Base-by-base conservation (phyloP, 2,888 invertebrate genomes). In the Volucella inanis region DNA sequence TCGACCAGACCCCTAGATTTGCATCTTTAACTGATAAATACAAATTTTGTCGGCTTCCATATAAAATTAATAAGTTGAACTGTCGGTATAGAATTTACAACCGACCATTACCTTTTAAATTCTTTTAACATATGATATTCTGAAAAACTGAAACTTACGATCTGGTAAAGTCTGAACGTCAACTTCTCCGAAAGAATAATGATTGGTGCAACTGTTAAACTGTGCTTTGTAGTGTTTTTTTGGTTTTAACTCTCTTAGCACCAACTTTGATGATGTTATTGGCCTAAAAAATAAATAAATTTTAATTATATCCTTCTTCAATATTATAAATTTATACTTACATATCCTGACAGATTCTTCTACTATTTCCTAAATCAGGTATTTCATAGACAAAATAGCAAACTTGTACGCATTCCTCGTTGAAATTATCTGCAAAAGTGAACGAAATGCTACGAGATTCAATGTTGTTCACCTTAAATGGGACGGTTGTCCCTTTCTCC, bases 371-470 rank as follows among this genome's bases (percentile, higher is more conserved):
- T n/a, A 81, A 39, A 18, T 85, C 85, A 11, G 52, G 76, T 3
- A 64, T 62, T 68, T 85, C 85, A 11, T 85, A 85, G 39, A 68
- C 41, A 64, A 72, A 84, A 65, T 90, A 89, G 41, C 91, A 91
- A 39, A 90, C 90, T 61, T 89, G 88, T n/a, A 91, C 89, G 43
- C 91, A 91, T 0, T 89, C 88, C 31, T 90, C 90, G 38, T 90
- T 89, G 18, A 91, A 89, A 47, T 87, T 89, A 18, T 91, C 90
- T 38, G 88, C 87, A 71, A 91, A 91, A 43, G 89, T 88, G 49
- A 92, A 89, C 12, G 90, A 87, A 49, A 92, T 86, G 86, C 90
- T 90, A 2, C 92, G 90, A 0, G 92, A 90, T 87, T 92, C 92
- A 8, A 90, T 87, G 52, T 88, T 90, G 6, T 88, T 88, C 41